Evolutionary conservation across 1,140 invertebrate species (phyloP), one percentile per base, ranked within the genome.

Genomic region (Ganaspis sp.): DNA sequence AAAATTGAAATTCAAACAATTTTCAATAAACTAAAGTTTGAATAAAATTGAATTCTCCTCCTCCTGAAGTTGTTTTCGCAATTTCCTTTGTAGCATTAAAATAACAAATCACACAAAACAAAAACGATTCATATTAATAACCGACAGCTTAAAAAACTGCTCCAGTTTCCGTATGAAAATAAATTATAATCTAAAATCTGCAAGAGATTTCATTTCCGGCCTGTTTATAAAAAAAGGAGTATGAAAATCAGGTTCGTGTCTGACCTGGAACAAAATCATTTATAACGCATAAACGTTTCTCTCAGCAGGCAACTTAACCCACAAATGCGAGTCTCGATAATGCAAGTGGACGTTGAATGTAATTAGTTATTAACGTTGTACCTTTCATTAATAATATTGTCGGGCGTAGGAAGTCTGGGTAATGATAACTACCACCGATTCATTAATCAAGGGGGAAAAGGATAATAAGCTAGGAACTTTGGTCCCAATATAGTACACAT

Each of bases 361-460:
- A 58, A 58, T 58, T 58, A 58, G 54, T 23, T 58, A 58, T 58
- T 58, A 58, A 58, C 54, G 21, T 58, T 26, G 54, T 26, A 58
- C 54, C 21, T 58, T 58, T 58, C 54, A 58, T 58, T 58, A 23
- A 58, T 23, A 58, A 58, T 58, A 58, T 58, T 58, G 54, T 58
- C 54, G 54, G 54, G 54, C 54, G 54, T 58, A 23, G 54, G 23
- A 58, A 58, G 54, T 26, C 21, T 23, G 21, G 23, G 12, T 58
- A 58, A 58, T 26, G 23, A 58, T 26, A 26, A 58, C 21, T 23
- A 26, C 19, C 19, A 58, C 54, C 21, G 21, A 58, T 11, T 58
- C 54, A 58, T 58, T 58, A 58, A 58, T 58, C 54, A 9, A 26
- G 11, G 5, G 21, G 23, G 11, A 23, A 26, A 58, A 4, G 21